Evolutionary conservation across 2,797 vertebrate species (phyloP).

Genomic region (Prionace glauca): DNA sequence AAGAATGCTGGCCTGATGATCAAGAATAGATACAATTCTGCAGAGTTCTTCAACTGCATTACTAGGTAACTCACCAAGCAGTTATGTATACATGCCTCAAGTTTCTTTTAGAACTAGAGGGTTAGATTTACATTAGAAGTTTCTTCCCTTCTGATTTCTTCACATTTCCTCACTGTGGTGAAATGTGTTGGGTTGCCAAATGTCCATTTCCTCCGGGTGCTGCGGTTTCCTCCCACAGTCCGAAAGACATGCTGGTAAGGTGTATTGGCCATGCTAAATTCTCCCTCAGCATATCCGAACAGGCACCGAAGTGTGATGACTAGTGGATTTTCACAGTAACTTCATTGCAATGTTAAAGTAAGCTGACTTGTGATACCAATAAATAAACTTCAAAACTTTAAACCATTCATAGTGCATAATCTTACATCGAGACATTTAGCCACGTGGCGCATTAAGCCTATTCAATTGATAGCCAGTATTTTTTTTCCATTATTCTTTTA

Average conservation of each 20-base stretch:
- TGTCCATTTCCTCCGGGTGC: not conserved
- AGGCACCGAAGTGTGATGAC: too few relatives aligned
- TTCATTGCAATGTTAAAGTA: too few relatives aligned
- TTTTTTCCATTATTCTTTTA: too few relatives aligned
- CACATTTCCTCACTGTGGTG: not conserved
- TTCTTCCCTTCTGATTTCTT: not conserved
- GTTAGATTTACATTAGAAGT: not conserved
- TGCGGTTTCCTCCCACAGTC: too few relatives aligned
- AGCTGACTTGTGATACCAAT: too few relatives aligned
- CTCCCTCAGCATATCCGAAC: too few relatives aligned
- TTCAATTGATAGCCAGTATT: not conserved
- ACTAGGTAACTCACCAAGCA: not conserved
- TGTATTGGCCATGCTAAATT: too few relatives aligned
- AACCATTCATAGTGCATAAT: not conserved
- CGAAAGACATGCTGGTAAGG: too few relatives aligned
- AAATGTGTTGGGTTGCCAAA: not conserved
- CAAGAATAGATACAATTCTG: not conserved
- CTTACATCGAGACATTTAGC: not conserved
- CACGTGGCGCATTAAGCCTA: not conserved
- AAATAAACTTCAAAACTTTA: too few relatives aligned
- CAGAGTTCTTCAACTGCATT: too few relatives aligned
- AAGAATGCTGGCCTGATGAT: not conserved
- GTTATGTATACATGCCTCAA: not conserved
- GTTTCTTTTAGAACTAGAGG: not conserved
- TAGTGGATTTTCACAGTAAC: too few relatives aligned